Conservation (phyloP, 2,113 vertebrate genomes). For the Clarias gariepinus region DNA sequence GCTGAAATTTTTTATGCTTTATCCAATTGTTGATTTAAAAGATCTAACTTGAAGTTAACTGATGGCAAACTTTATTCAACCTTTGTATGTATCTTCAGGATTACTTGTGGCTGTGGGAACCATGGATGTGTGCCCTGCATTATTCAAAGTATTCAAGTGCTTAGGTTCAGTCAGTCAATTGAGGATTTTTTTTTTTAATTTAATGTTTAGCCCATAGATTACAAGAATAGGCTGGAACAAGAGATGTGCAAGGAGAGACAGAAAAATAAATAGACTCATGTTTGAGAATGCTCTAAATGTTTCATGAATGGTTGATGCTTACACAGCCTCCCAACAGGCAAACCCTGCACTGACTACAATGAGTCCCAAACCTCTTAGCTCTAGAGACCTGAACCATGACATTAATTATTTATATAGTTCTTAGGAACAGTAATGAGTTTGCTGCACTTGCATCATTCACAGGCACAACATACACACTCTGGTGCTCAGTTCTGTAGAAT, state of each 20-base stretch:
- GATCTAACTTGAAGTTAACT: slow-evolving; percentile 11
- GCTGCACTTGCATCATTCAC: slow-evolving; percentile 41
- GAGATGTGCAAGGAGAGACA: neutral
- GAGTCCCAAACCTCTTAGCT: slow-evolving; percentile 30
- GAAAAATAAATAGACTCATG: slow-evolving; percentile 21
- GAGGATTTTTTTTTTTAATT: slow-evolving; percentile 10
- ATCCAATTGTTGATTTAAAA: slow-evolving; percentile 42
- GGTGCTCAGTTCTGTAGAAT: slow-evolving; percentile 5
- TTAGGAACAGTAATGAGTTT: slow-evolving; percentile 46
- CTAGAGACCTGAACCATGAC: slow-evolving; percentile 40
- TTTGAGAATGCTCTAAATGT: slow-evolving; percentile 31
- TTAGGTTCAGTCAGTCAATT: neutral
- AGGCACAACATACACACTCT: slow-evolving; percentile 11
- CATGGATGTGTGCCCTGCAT: slow-evolving; percentile 50
- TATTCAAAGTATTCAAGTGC: slow-evolving; percentile 7
- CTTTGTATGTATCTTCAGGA: slow-evolving; percentile 9
- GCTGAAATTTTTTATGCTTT: neutral
- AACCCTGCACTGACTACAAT: slow-evolving; percentile 22
- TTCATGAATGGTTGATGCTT: slow-evolving; percentile 48
- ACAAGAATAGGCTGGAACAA: slow-evolving; percentile 1
- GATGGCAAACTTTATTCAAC: neutral
- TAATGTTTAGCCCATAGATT: slow-evolving; percentile 73
- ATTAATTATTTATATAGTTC: slow-evolving; percentile 51
- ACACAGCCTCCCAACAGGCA: slow-evolving; percentile 50
- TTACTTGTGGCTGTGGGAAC: slow-evolving; percentile 46